phyloP scores from a whole-genome alignment of 1,140 invertebrate species.

The Micrasema minimum region DNA sequence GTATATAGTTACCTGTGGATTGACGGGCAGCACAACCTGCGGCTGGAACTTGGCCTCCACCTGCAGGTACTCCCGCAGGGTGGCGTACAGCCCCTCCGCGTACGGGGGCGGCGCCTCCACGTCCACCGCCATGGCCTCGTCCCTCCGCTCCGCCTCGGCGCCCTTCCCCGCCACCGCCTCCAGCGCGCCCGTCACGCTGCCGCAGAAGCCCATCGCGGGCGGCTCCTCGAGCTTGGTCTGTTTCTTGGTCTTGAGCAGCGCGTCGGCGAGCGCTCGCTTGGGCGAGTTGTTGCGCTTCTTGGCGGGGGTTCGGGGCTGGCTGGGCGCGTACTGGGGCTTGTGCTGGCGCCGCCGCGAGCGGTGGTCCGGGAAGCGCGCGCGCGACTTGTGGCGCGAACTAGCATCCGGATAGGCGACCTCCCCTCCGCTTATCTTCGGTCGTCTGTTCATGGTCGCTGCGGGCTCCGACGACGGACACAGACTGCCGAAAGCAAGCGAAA shows the following conservation, averaged over 20 bases:
- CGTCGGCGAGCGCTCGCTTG: background rate
- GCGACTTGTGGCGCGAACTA: constrained; percentile 13
- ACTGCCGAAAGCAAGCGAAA: constrained; percentile 43
- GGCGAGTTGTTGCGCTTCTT: constrained; percentile 33
- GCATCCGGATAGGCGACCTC: constrained; percentile 48
- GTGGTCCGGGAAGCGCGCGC: constrained; percentile 40
- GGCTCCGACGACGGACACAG: constrained; percentile 11
- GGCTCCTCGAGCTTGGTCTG: background rate
- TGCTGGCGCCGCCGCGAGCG: constrained; percentile 28
- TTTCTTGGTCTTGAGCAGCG: constrained; percentile 2
- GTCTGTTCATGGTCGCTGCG: constrained; percentile 46
- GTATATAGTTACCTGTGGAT: constrained; percentile 62
- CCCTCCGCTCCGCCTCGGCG: background rate
- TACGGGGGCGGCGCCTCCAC: background rate
- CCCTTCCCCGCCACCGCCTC: background rate
- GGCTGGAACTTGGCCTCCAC: constrained; percentile 78
- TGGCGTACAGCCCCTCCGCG: constrained; percentile 66
- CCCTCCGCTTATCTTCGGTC: constrained; percentile 47
- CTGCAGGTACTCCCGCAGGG: constrained; percentile 74
- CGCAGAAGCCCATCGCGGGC: constrained; percentile 19
- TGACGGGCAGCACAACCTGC: constrained; percentile 70
- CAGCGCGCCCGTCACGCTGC: background rate
- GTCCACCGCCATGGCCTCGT: background rate
- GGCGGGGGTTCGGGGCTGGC: background rate
- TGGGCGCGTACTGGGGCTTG: background rate